Conservation (phyloP, 1,140 invertebrate species). For the Anthonomus grandis region DNA sequence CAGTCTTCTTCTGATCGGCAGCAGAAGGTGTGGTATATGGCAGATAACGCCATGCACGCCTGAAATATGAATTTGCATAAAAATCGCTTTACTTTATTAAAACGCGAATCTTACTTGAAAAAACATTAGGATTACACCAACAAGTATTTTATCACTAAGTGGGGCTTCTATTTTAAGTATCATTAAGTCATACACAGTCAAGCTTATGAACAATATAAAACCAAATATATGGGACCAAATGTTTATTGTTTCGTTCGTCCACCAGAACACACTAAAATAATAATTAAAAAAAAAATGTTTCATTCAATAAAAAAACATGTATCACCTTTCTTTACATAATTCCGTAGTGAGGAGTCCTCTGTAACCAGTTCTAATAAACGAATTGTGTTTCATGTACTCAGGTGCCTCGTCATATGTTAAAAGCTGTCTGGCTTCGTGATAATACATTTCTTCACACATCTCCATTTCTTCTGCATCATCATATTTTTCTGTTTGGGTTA, state of each 20-base stretch:
- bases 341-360: constrained; percentile 74
- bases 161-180: constrained; percentile 74
- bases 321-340: constrained; percentile 82
- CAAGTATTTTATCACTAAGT: constrained; percentile 77
- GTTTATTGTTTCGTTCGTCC: constrained; percentile 96
- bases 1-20: constrained; percentile 87
- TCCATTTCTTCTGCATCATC: constrained; percentile 2
- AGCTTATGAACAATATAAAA: constrained; percentile 79
- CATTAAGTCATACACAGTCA: constrained; percentile 82
- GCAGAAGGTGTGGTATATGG: constrained; percentile 91
- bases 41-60: constrained; percentile 90
- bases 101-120: constrained; percentile 68
- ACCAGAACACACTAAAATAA: constrained; percentile 79
- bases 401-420: constrained; percentile 67
- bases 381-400: constrained; percentile 67
- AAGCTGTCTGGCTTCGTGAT: constrained; percentile 50
- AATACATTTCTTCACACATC: constrained; percentile 38
- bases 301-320: background rate
- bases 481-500: constrained; percentile 6
- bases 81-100: background rate
- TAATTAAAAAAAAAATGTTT: constrained; percentile 1
- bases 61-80: constrained; percentile 52
- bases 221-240: constrained; percentile 96
- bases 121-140: constrained; percentile 76
- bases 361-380: constrained; percentile 66